phyloP scores from a whole-genome alignment of 2,888 invertebrate species.

The Cosmopolites sordidus region DNA sequence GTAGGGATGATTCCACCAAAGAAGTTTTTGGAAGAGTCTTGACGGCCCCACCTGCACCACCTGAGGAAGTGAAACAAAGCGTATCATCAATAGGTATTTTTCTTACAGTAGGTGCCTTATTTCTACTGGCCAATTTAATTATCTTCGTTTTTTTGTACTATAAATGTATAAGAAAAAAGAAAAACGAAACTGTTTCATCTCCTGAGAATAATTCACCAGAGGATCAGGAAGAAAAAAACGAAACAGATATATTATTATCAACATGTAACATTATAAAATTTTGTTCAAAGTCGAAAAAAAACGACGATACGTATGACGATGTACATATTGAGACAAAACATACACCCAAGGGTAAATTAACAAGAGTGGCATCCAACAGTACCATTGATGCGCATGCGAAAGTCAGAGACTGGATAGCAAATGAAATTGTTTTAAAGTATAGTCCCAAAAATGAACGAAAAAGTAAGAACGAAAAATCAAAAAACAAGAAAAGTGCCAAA shows the following conservation, averaged over 20 bases:
- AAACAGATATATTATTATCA: constrained; percentile 43
- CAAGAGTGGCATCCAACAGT: constrained; percentile 70
- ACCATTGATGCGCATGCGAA: constrained; percentile 83
- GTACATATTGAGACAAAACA: constrained; percentile 53
- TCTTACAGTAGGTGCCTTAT: constrained; percentile 63
- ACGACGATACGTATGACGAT: constrained; percentile 53
- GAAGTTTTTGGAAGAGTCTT: constrained; percentile 42
- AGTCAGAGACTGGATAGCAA: constrained; percentile 82
- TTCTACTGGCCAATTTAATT: constrained; percentile 69
- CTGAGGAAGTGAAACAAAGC: constrained; percentile 39
- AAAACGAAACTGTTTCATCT: constrained; percentile 48
- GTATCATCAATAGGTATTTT: constrained; percentile 57
- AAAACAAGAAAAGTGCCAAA: constrained; percentile 36
- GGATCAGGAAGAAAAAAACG: constrained; percentile 43
- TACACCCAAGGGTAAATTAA: constrained; percentile 60
- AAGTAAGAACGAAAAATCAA: constrained; percentile 41
- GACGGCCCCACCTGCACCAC: constrained; percentile 41
- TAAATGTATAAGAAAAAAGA: constrained; percentile 57
- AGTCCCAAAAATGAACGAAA: constrained; percentile 63
- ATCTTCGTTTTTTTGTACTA: constrained; percentile 65
- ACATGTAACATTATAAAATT: constrained; percentile 57
- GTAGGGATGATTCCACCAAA: constrained; percentile 7
- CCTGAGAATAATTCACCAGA: constrained; percentile 48
- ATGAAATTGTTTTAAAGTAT: constrained; percentile 69
- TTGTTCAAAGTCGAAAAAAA: constrained; percentile 50